These are phyloP conservation scores for Rhodeus uyekii DNA, from an alignment of 2,797 vertebrate species.

Conservation along the genomic window DNA sequence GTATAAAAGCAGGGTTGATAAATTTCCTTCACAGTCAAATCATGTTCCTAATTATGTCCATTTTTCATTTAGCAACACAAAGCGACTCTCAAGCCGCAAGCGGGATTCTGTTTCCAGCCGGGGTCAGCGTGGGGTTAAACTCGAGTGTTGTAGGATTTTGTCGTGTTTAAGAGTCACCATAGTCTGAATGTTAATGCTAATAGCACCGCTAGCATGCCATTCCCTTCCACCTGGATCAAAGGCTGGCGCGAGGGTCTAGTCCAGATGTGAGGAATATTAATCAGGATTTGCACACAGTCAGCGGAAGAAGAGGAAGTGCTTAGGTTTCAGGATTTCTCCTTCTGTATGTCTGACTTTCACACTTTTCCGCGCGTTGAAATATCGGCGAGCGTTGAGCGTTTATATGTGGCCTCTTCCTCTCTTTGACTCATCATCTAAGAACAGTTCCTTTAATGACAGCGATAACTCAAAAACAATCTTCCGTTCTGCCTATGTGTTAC, in stretches of 20 bases:
- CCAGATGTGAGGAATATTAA: conserved; percentile 16
- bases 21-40: conserved; percentile 60
- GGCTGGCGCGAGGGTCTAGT: background rate
- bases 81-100: background rate
- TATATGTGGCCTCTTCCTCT: conserved; percentile 21
- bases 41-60: conserved; percentile 57
- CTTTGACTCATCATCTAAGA: conserved; percentile 23
- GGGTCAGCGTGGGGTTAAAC: conserved; percentile 35
- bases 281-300: background rate
- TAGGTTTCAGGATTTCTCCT: conserved; percentile 14
- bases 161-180: background rate
- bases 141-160: conserved; percentile 16
- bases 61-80: conserved; percentile 52
- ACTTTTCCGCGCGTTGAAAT: background rate
- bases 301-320: background rate
- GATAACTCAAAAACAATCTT: conserved; percentile 35
- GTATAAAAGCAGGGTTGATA: conserved; percentile 55
- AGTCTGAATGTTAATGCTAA: conserved; percentile 21
- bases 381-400: background rate
- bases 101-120: conserved; percentile 15
- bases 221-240: conserved; percentile 21
- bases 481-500: background rate
- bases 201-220: conserved; percentile 3
- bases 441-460: conserved; percentile 24
- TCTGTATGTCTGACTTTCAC: background rate